phyloP scores from a whole-genome alignment of 1,140 invertebrate species.

The Tribolium castaneum region DNA sequence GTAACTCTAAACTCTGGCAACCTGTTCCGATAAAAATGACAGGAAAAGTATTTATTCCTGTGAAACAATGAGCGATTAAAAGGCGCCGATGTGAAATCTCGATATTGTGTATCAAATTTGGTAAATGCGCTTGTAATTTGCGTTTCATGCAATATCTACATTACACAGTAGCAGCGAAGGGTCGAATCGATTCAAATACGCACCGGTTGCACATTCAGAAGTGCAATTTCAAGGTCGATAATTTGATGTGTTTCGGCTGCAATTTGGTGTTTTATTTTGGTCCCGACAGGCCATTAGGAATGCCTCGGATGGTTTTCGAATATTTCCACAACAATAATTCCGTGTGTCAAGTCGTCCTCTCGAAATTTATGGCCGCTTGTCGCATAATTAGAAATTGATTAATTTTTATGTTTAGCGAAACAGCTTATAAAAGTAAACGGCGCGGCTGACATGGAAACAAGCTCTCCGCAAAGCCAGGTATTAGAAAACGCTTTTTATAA shows the following conservation, averaged over 20 bases:
- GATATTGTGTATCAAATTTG: slow-evolving; percentile 9
- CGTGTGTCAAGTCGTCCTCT: slow-evolving; percentile 41
- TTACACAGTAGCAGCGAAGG: not conserved
- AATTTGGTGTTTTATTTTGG: slow-evolving; percentile 54
- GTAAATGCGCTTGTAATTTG: slow-evolving; percentile 26
- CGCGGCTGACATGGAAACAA: slow-evolving; percentile 54
- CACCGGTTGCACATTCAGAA: not conserved
- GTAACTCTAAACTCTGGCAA: not conserved
- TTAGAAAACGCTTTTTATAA: slow-evolving; percentile 62
- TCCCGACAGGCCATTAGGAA: slow-evolving; percentile 53
- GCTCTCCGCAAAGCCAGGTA: slow-evolving; percentile 58
- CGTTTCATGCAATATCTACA: slow-evolving; percentile 13
- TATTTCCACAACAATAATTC: slow-evolving; percentile 56
- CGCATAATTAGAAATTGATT: slow-evolving; percentile 63
- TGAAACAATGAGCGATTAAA: slow-evolving; percentile 1
- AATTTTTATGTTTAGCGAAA: slow-evolving; percentile 61
- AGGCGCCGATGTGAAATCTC: not conserved
- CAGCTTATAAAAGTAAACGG: slow-evolving; percentile 56
- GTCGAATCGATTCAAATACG: not conserved
- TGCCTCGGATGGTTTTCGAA: slow-evolving; percentile 52
- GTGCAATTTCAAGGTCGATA: not conserved
- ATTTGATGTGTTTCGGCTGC: slow-evolving; percentile 50
- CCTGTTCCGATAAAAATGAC: not conserved
- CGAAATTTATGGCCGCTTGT: slow-evolving; percentile 55
- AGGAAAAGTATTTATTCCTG: not conserved